Conservation (phyloP, 1,140 invertebrate species). For the Colletes latitarsis region DNA sequence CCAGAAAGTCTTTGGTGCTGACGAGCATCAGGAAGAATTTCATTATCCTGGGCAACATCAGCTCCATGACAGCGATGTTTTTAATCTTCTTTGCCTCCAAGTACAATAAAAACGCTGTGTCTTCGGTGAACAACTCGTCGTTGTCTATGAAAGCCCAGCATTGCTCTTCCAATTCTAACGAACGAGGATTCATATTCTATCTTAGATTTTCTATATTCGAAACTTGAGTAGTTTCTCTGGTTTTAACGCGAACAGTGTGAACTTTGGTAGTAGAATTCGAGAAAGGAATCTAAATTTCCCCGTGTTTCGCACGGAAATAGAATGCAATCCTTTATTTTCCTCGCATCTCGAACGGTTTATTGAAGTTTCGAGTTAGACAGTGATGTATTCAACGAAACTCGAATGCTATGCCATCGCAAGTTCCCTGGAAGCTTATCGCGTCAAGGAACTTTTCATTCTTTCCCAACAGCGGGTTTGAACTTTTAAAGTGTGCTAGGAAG, state of each 20-base stretch:
- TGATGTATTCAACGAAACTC: conserved; percentile 46
- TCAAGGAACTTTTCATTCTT: conserved; percentile 41
- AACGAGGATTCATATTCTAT: background rate
- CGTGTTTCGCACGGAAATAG: background rate
- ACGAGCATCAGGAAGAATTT: conserved; percentile 88
- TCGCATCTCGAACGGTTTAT: conserved; percentile 27
- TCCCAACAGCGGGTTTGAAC: background rate
- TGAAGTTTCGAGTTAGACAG: conserved; percentile 48
- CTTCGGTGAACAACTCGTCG: conserved; percentile 85
- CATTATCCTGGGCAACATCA: conserved; percentile 88
- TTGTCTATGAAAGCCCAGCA: conserved; percentile 88
- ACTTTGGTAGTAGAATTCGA: background rate
- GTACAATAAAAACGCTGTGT: conserved; percentile 86
- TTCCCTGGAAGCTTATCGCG: conserved; percentile 28
- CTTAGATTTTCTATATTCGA: too few species aligned
- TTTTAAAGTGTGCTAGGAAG: conserved; percentile 27
- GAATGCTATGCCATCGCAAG: conserved; percentile 13
- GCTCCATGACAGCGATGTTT: conserved; percentile 84
- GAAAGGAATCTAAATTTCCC: background rate
- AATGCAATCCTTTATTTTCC: conserved; percentile 6
- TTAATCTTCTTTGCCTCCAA: conserved; percentile 82
- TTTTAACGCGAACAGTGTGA: background rate
- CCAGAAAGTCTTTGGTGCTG: conserved; percentile 86
- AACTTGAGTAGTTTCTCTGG: too few species aligned
- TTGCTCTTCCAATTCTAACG: conserved; percentile 85